Evolutionary conservation across 2,113 vertebrate genomes (phyloP).

Genomic region (Cisticola juncidis): DNA sequence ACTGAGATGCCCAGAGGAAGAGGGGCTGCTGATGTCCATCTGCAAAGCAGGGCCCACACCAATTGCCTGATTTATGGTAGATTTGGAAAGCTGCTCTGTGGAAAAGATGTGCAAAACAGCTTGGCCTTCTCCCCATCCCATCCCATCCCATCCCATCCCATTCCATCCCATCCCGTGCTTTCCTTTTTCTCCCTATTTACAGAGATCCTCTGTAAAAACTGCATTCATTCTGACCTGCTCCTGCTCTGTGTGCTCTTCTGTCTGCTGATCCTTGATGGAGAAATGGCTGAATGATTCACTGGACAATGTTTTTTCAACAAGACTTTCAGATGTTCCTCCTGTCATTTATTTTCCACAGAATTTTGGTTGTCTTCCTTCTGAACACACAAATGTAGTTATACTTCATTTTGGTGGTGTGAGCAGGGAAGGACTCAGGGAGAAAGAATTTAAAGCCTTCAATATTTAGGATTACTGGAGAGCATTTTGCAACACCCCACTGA

Average conservation of each 20-base stretch:
- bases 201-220: not conserved
- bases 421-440: not conserved
- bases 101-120: not conserved
- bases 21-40: constrained; percentile 33
- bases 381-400: not conserved
- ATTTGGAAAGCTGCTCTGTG: not conserved
- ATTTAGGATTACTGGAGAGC: not conserved
- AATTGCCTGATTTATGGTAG: constrained; percentile 4
- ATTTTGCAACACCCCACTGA: not conserved
- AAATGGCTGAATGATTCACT: not conserved
- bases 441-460: not conserved
- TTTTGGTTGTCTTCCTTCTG: not conserved
- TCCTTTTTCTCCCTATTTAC: not conserved
- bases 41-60: constrained; percentile 23
- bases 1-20: constrained; percentile 41
- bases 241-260: not conserved
- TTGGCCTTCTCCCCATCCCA: not conserved
- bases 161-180: not conserved
- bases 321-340: not conserved
- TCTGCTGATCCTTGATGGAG: not conserved
- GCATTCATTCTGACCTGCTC: not conserved
- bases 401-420: not conserved
- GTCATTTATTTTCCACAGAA: not conserved
- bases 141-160: too few relatives aligned
- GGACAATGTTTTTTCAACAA: not conserved